Conservation (phyloP, 2,113 vertebrate species). For the Elaphurus davidianus region DNA sequence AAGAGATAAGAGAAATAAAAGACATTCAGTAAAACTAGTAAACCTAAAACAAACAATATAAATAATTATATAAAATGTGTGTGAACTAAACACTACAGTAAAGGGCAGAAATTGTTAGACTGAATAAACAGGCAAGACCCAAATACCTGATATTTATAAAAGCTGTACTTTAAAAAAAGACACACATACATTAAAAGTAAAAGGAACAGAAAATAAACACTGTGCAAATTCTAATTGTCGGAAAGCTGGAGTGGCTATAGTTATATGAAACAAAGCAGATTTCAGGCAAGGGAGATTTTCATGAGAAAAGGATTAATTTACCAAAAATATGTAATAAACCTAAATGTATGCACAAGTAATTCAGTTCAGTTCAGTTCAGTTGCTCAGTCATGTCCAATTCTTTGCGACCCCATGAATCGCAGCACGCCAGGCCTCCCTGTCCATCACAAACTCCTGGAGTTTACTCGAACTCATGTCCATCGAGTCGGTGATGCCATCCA, state of each 20-base stretch:
- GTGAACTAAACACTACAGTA: background rate
- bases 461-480: too few relatives aligned
- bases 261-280: background rate
- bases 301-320: background rate
- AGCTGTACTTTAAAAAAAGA: background rate
- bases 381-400: too few relatives aligned
- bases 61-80: background rate
- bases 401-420: too few relatives aligned
- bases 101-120: background rate
- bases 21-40: background rate
- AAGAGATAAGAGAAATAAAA: background rate
- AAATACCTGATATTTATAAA: background rate
- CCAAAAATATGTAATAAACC: background rate
- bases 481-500: too few relatives aligned
- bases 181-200: background rate
- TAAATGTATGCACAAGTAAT: background rate
- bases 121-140: background rate
- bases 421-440: too few relatives aligned
- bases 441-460: too few relatives aligned
- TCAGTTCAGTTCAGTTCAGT: background rate
- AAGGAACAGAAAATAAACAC: background rate
- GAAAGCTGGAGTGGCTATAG: background rate
- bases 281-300: background rate
- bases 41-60: background rate
- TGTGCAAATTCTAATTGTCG: background rate